Base-by-base conservation (phyloP, 2,888 invertebrate species). In the Caenorhabditis sulstoni region DNA sequence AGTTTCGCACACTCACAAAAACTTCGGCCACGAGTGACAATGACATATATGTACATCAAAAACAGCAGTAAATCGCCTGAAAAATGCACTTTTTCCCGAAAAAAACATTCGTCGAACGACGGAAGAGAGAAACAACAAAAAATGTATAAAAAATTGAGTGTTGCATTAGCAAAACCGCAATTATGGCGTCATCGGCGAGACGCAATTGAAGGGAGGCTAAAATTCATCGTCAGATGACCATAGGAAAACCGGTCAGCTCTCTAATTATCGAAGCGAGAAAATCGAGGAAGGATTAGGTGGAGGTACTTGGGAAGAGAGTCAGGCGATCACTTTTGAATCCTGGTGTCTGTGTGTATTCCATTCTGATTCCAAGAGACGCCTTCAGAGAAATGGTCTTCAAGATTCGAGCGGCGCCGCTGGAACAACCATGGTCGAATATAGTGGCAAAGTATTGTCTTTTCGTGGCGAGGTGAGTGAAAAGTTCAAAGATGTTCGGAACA, bases 361-460 rank as follows among this genome's bases (percentile, higher is more conserved):
- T 29, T 29, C 29, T 7, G 29, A 29, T 29, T 29, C 29, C 29
- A 2, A 41, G 37, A 8, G 37, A 37, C 37, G 11, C 11, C 37
- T 5, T 37, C 37, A 37, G 16, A 18, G 47, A 47, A 3, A 58
- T 53, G 41, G 8, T 61, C 11, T 44, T 41, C 53, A 62, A 53
- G 39, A 22, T 76, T 14, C 55, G 78, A 16, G 73, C 78, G 0
- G 86, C 87, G 20, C 85, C 86, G 12, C 57, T 87, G n/a, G 87
- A 87, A 50, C 58, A 68, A 53, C 82, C 84, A 1, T 86, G 86
- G 86, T 76, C 87, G 3, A 85, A 85, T 59, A 29, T 84, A 23
- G 68, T 86, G 5, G 85, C 77, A 5, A 83, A 80, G 37, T 87
- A 86, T 58, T 82, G 84, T 58, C 49, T 76, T 16, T 82, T 86